Conservation (phyloP, 2,113 vertebrate species). For the Corvus cornix region DNA sequence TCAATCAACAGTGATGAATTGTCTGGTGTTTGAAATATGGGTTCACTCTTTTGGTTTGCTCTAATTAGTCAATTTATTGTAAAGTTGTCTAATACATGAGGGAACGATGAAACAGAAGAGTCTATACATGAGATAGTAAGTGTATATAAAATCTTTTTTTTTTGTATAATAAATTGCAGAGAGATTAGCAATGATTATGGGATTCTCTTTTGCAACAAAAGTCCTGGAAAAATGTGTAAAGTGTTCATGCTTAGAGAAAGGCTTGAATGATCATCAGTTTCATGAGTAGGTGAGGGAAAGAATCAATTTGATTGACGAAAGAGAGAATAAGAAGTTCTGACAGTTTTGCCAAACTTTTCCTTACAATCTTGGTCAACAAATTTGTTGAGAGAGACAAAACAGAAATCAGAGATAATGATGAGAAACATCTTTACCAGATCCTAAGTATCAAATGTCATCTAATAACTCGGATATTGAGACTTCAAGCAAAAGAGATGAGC, state of each 20-base stretch:
- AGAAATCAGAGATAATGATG: not conserved
- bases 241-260: not conserved
- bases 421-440: not conserved
- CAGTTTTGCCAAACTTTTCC: not conserved
- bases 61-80: not conserved
- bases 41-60: not conserved
- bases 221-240: not conserved
- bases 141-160: not conserved
- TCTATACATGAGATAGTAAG: not conserved
- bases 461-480: fast-evolving
- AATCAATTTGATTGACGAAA: not conserved
- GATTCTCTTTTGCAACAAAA: not conserved
- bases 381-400: not conserved
- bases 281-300: not conserved
- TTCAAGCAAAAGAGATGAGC: not conserved
- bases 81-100: not conserved
- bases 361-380: not conserved
- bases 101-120: not conserved
- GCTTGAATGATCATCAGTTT: not conserved
- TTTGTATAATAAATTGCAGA: not conserved
- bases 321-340: not conserved
- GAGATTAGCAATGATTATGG: not conserved
- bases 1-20: not conserved
- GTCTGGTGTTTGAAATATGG: not conserved
- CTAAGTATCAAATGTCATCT: not conserved